These are phyloP conservation scores for Percopsis omiscomaycus DNA, from an alignment of 2,797 vertebrate genomes.

Conservation along the genomic window DNA sequence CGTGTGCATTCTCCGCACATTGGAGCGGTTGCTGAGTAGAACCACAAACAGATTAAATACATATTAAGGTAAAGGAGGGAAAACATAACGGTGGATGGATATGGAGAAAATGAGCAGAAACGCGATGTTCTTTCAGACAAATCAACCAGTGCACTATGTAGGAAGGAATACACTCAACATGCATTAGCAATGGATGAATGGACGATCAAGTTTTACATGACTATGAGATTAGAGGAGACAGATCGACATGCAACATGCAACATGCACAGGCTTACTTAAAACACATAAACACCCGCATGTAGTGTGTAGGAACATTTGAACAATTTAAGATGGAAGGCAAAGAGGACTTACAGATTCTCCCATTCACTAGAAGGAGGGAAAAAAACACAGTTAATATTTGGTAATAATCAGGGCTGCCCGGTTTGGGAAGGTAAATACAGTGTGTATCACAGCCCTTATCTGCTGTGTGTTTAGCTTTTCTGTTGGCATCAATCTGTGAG, in stretches of 20 bases:
- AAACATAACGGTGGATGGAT: too few relatives aligned
- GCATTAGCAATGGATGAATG: not conserved
- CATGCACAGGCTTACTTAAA: constrained; percentile 4
- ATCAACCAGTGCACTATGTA: not conserved
- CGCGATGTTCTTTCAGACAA: not conserved
- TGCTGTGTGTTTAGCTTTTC: too few relatives aligned
- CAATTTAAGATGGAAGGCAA: constrained; percentile 17
- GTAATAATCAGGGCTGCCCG: not conserved
- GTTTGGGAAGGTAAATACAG: too few relatives aligned
- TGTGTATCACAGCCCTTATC: too few relatives aligned
- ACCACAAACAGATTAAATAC: constrained; percentile 11
- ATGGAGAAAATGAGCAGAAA: not conserved
- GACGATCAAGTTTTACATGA: not conserved
- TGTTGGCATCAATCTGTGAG: too few relatives aligned
- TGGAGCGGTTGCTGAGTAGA: constrained; percentile 86
- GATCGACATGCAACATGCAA: not conserved
- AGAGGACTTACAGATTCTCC: constrained; percentile 92
- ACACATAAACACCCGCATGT: constrained; percentile 14
- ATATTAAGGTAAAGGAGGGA: too few relatives aligned
- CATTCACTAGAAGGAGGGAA: constrained; percentile 85
- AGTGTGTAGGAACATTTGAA: not conserved
- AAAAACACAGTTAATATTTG: constrained; percentile 50
- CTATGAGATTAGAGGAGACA: constrained; percentile 6
- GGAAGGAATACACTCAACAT: not conserved
- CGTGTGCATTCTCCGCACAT: constrained; percentile 88